A percentile compares a stretch with the other conserved stretches of the same genome.
Evolutionary conservation across 2,888 invertebrate genomes (phyloP).

Genomic region (Augochlorella aurata): DNA sequence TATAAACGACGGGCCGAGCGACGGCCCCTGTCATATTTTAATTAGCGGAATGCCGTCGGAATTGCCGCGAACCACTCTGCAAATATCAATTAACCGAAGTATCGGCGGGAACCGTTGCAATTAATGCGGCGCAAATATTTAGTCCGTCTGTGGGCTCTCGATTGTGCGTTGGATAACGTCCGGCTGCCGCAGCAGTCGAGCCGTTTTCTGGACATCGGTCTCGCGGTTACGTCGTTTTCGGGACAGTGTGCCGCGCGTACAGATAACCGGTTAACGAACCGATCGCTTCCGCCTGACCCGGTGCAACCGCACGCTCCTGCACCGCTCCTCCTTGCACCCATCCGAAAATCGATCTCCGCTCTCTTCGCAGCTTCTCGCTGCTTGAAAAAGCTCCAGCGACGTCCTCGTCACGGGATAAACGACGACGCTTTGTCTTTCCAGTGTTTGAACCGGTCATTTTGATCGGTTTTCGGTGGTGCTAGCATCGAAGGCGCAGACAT

Average conservation of each 20-base stretch:
- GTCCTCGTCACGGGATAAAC: too few species aligned
- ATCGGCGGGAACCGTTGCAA: constrained; percentile 63
- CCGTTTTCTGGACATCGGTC: constrained; percentile 29
- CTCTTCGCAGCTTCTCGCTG: too few species aligned
- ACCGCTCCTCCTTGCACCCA: too few species aligned
- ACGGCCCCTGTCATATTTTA: constrained; percentile 68
- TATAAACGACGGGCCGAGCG: constrained; percentile 43
- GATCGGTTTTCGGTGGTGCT: too few species aligned
- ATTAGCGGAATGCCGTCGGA: constrained; percentile 70
- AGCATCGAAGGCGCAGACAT: too few species aligned
- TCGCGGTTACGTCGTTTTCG: background rate
- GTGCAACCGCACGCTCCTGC: too few species aligned
- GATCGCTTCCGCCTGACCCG: background rate
- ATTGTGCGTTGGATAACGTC: constrained; percentile 27
- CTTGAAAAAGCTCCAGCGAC: too few species aligned
- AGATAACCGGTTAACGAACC: background rate
- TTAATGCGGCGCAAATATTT: constrained; percentile 73
- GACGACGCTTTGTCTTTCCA: too few species aligned
- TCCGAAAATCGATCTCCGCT: too few species aligned
- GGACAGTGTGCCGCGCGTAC: background rate
- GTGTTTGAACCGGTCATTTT: too few species aligned
- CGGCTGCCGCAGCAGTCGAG: constrained; percentile 11
- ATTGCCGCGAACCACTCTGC: constrained; percentile 65
- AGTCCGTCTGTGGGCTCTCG: constrained; percentile 56
- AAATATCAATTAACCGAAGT: constrained; percentile 74